Conservation (phyloP, 2,113 vertebrate species). For the Meleagris gallopavo region DNA sequence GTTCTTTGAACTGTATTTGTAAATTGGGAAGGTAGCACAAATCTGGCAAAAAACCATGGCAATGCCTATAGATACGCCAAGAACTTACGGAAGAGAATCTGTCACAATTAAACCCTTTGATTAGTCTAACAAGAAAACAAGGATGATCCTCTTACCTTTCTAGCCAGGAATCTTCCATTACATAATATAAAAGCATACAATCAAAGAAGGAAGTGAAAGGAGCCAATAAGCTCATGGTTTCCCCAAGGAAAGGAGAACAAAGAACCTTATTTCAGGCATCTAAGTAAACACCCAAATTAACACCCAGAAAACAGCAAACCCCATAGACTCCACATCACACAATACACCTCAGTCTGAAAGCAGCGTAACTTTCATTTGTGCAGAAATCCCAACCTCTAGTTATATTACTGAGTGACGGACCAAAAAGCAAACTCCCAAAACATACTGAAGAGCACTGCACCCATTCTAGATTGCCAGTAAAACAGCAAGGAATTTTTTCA, state of each 20-base stretch:
- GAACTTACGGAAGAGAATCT: neutral
- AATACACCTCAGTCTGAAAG: neutral
- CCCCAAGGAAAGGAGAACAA: neutral
- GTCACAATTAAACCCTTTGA: conserved; percentile 45
- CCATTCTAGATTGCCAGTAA: neutral
- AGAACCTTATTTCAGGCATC: conserved; percentile 25
- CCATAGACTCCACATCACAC: neutral
- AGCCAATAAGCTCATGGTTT: conserved; percentile 4
- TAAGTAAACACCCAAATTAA: neutral
- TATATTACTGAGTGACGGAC: neutral
- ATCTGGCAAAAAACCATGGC: conserved; percentile 20
- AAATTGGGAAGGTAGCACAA: neutral
- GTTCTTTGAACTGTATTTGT: neutral
- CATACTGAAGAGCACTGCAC: neutral
- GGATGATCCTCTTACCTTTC: conserved; percentile 45
- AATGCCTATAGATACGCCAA: neutral
- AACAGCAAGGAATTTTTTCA: conserved; percentile 31
- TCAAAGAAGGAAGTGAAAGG: conserved; percentile 47
- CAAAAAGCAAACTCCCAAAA: neutral
- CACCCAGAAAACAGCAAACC: neutral
- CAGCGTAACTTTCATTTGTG: neutral
- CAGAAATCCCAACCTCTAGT: neutral
- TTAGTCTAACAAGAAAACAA: conserved; percentile 41
- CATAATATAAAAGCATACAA: neutral
- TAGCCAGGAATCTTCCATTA: conserved; percentile 33